Base-by-base conservation (phyloP, 1,140 invertebrate species). In the Drosophila pectinifera region DNA sequence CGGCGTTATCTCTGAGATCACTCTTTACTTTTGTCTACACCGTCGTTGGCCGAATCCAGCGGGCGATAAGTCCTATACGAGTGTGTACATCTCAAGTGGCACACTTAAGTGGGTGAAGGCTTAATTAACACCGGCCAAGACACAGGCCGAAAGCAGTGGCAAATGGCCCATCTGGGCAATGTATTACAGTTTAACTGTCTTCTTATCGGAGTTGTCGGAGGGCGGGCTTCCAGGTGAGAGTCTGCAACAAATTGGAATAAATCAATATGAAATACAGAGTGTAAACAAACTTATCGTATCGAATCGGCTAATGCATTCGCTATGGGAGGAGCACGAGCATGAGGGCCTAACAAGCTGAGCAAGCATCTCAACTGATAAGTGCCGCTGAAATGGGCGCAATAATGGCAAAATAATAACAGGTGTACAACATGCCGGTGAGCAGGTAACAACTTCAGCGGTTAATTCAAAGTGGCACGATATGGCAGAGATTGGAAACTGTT, bases 101-200 rank as follows among this genome's bases (percentile, higher is more conserved):
- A 62, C 79, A 88, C 83, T 88, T 89, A 62, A 86, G 62, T 65
- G 82, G 82, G 75, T 79, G 84, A 79, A 83, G 83, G 70, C 83
- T 88, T 83, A 88, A 86, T 88, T 86, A 88, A 82, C 83, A 88
- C 64, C 63, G 64, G 58, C 69, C 48, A 75, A 67, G 10, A 20
- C 31, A 28, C 28, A 43, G 38, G 20, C 16, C 59, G 26, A 22
- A 28, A 26, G 18, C 54, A 22, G 22, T 20, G 4, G 18, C 49
- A 34, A 36, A 62, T 76, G 57, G 45, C 54, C 55, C 53, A 38
- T 70, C 51, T 22, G 49, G n/a, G 34, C 63, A 68, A 62, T 75
- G 64, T 86, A 79, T 88, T 77, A 88, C 79, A 88, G 45, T 72
- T 76, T 80, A 68, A 88, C 83, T 86, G 88, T 88, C 79, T 76